Conservation (phyloP, 2,113 vertebrate species). For the Odocoileus virginianus region DNA sequence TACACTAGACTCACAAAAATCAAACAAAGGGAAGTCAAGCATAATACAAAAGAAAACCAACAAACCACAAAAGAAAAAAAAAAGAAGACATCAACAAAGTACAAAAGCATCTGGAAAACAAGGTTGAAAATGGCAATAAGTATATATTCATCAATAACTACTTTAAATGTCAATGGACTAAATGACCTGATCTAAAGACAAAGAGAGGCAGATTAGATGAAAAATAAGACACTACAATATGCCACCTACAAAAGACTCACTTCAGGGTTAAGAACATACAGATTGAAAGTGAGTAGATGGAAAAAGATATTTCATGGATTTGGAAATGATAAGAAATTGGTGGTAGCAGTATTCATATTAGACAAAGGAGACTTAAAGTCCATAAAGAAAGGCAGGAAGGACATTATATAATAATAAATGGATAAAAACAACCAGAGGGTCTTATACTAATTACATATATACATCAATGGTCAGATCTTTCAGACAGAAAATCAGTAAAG, state of each 20-base stretch:
- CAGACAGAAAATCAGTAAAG: background rate
- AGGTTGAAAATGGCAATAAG: background rate
- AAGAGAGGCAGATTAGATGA: background rate
- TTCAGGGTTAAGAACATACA: background rate
- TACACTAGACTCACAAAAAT: background rate
- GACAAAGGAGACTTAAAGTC: background rate
- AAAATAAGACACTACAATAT: background rate
- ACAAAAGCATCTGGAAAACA: background rate
- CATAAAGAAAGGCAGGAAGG: background rate
- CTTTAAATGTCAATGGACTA: background rate
- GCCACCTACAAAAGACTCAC: background rate
- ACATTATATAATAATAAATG: background rate
- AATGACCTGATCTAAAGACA: background rate
- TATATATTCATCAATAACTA: background rate
- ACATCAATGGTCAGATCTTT: background rate
- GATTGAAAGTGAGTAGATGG: background rate
- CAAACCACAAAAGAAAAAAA: background rate
- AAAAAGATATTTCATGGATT: background rate
- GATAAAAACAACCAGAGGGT: background rate
- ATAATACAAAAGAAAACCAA: background rate
- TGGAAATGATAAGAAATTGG: background rate
- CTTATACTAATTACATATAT: background rate
- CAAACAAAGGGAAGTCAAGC: background rate
- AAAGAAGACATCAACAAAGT: background rate
- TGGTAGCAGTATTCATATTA: background rate